Evolutionary conservation across 1,140 invertebrate genomes (phyloP).

Genomic region (Aphelenchoides fujianensis): DNA sequence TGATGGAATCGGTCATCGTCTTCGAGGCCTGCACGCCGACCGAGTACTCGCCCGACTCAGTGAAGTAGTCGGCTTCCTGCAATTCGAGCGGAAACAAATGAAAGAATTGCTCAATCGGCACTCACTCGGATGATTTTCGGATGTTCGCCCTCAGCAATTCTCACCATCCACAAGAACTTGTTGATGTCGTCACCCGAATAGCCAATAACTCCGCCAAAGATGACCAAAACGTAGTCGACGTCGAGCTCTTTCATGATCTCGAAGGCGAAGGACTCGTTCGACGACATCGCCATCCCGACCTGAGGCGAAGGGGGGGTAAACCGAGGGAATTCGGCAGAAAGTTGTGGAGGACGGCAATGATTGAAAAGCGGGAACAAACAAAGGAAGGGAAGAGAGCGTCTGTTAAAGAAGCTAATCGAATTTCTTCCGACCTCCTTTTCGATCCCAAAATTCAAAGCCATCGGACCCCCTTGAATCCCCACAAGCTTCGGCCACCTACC

Average conservation of each 20-base stretch:
- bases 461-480: too few species aligned
- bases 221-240: slow-evolving; percentile 92
- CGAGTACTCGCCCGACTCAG: slow-evolving; percentile 90
- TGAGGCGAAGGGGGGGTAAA: too few species aligned
- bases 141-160: slow-evolving; percentile 98
- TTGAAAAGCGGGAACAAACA: slow-evolving; percentile 9
- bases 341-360: slow-evolving; percentile 2
- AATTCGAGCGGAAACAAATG: slow-evolving; percentile 40
- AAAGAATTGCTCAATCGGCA: slow-evolving; percentile 30
- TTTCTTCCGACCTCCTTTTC: too few species aligned
- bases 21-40: slow-evolving; percentile 89
- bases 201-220: slow-evolving; percentile 98
- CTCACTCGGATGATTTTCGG: slow-evolving; percentile 88
- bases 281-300: slow-evolving; percentile 98
- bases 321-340: too few species aligned
- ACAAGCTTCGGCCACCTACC: too few species aligned
- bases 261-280: slow-evolving; percentile 90
- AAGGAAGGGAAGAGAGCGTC: slow-evolving; percentile 54
- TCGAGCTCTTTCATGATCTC: slow-evolving; percentile 91
- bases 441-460: too few species aligned
- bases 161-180: slow-evolving; percentile 99
- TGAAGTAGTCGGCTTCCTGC: slow-evolving; percentile 94
- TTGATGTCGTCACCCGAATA: slow-evolving; percentile 99
- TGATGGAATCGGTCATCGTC: slow-evolving; percentile 89
- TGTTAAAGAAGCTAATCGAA: too few species aligned